Conservation (phyloP, 2,888 invertebrate species). For the Acanthoscelides obtectus region DNA sequence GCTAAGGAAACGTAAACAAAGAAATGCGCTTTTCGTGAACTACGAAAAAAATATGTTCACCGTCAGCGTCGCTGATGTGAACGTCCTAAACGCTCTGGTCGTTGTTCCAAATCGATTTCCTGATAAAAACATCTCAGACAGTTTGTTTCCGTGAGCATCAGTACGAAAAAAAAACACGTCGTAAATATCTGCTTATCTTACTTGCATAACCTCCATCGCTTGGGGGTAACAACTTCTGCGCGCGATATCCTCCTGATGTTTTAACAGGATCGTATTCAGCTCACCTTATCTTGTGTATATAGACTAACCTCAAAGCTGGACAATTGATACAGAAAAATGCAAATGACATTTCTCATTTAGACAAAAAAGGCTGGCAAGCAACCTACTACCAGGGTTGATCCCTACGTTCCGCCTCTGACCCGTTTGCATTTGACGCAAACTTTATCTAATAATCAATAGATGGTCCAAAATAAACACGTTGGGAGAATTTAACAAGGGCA, state of each 20-base stretch:
- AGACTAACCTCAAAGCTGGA: too few species aligned
- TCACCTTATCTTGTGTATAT: too few species aligned
- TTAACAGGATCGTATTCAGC: neutral
- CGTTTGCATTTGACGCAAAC: too few species aligned
- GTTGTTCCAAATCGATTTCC: neutral
- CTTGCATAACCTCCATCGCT: neutral
- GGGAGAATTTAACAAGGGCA: too few species aligned
- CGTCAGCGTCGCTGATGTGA: neutral
- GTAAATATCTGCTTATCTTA: neutral
- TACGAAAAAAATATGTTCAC: neutral
- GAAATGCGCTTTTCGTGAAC: neutral
- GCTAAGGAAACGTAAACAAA: too few species aligned
- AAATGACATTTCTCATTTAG: too few species aligned
- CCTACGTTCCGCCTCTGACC: too few species aligned
- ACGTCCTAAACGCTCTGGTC: neutral
- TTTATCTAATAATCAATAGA: too few species aligned
- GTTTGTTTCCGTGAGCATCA: neutral
- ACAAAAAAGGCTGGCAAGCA: too few species aligned
- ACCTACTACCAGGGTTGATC: too few species aligned
- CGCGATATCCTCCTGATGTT: neutral
- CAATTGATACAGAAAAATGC: too few species aligned
- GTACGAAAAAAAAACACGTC: neutral
- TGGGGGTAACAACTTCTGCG: neutral
- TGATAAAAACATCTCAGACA: neutral
- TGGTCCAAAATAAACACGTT: too few species aligned